A percentile compares a stretch with the other conserved stretches of the same genome.
Conservation (phyloP, 2,888 invertebrate species). For the Pachycephus smyrnensis region DNA sequence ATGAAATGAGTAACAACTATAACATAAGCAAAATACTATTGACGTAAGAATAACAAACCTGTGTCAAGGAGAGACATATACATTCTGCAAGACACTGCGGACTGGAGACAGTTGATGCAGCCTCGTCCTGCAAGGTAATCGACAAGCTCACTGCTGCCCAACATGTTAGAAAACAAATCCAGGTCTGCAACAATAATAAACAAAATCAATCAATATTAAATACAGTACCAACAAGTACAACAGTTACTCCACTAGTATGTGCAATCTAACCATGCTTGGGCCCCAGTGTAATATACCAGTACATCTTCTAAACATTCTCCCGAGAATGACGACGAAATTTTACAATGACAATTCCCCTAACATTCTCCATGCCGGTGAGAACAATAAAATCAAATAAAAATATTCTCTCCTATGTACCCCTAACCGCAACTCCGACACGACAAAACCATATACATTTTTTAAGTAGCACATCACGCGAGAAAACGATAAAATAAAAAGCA, state of each 20-base stretch:
- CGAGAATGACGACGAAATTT: background rate
- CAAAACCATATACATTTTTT: background rate
- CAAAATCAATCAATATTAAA: background rate
- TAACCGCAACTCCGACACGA: background rate
- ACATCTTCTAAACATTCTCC: background rate
- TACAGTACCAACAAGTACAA: background rate
- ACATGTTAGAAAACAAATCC: conserved; percentile 55
- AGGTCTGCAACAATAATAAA: conserved; percentile 38
- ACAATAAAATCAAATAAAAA: background rate
- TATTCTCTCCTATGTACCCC: background rate
- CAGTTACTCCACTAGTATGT: background rate
- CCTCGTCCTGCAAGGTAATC: conserved; percentile 48
- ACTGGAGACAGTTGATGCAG: conserved; percentile 46
- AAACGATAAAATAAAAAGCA: background rate
- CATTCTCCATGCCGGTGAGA: background rate
- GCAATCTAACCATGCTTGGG: background rate
- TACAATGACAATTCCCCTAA: background rate
- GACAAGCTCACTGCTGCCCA: conserved; percentile 48
- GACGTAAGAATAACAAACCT: conserved; percentile 70
- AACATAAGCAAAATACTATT: background rate
- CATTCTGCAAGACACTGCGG: conserved; percentile 84
- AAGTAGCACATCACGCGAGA: background rate
- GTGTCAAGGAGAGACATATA: conserved; percentile 87
- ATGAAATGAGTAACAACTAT: conserved; percentile 33
- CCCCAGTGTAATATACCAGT: background rate